Evolutionary conservation across 2,113 vertebrate genomes (phyloP).

Genomic region (Oryctolagus cuniculus): mOryCun1.1 NC_091434.1:161812001-161812500

Average conservation of each 20-base stretch:
- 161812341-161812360: slow-evolving; percentile 51
- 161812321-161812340: neutral
- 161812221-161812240: slow-evolving; percentile 26
- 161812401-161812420: neutral
- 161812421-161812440: neutral
- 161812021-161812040: slow-evolving; percentile 51
- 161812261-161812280: neutral
- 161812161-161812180: slow-evolving; percentile 40
- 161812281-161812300: neutral
- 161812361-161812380: neutral
- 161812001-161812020: slow-evolving; percentile 2
- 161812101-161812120: slow-evolving; percentile 63
- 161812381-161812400: neutral
- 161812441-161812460: neutral
- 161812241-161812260: slow-evolving; percentile 15
- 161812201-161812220: slow-evolving; percentile 54
- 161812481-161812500: neutral
- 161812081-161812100: slow-evolving; percentile 56
- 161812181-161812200: slow-evolving; percentile 6
- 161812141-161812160: slow-evolving; percentile 5
- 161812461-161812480: neutral
- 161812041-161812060: neutral
- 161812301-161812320: slow-evolving; percentile 17
- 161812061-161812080: slow-evolving; percentile 52
- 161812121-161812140: neutral